Conservation (phyloP, 2,888 invertebrate genomes). For the Meganola albula region DNA sequence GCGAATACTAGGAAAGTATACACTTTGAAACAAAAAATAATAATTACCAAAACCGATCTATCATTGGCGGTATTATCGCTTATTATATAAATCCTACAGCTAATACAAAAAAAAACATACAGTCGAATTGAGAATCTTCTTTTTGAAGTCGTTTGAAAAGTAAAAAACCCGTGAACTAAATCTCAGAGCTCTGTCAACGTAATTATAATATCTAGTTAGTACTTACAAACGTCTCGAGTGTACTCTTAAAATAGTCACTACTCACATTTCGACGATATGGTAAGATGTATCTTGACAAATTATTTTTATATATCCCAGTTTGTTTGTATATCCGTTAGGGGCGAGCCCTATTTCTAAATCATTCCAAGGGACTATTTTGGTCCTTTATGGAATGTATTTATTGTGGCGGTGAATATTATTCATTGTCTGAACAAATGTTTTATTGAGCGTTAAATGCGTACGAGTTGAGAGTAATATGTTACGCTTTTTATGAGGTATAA, state of each 20-base stretch:
- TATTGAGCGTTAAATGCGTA: neutral
- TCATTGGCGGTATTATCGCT: too few relatives aligned
- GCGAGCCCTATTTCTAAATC: slow-evolving; percentile 21
- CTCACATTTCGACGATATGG: slow-evolving; percentile 48
- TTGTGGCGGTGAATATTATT: slow-evolving; percentile 5
- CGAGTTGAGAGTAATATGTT: neutral
- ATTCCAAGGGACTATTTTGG: slow-evolving; percentile 19
- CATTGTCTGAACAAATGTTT: neutral
- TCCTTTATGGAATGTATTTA: slow-evolving; percentile 9
- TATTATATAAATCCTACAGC: too few relatives aligned
- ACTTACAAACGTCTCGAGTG: slow-evolving; percentile 18
- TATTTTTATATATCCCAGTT: slow-evolving; percentile 67
- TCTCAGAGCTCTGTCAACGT: slow-evolving; percentile 23
- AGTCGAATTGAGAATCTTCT: too few relatives aligned
- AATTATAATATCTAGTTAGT: slow-evolving; percentile 22
- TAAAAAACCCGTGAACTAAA: too few relatives aligned
- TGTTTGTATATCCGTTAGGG: slow-evolving; percentile 51
- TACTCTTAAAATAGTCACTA: slow-evolving; percentile 29
- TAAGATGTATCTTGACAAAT: slow-evolving; percentile 75
- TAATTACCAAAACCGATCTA: too few relatives aligned
- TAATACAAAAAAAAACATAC: too few relatives aligned
- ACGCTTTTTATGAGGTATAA: neutral
- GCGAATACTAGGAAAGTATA: too few relatives aligned
- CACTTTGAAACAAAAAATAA: too few relatives aligned
- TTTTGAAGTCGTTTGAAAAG: too few relatives aligned